Conservation (phyloP, 2,797 vertebrate genomes). For the Enteromius treurensis region DNA sequence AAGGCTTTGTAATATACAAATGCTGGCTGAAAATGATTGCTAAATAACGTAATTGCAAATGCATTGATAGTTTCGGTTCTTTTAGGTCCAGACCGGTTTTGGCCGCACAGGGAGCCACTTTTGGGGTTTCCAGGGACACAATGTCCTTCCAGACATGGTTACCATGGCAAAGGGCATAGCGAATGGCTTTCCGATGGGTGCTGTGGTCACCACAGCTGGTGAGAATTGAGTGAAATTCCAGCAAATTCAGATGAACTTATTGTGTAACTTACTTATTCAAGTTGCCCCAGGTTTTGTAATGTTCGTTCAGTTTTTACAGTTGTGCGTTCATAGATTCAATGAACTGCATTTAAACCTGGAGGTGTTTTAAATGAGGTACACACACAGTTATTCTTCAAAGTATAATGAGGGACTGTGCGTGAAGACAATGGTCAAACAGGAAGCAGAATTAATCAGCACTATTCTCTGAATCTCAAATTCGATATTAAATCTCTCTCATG, state of each 20-base stretch:
- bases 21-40: background rate
- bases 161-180: slow-evolving; percentile 96
- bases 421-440: background rate
- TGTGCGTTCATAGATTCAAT: background rate
- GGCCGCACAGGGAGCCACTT: slow-evolving; percentile 90
- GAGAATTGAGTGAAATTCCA: slow-evolving; percentile 27
- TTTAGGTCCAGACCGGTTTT: slow-evolving; percentile 95
- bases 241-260: background rate
- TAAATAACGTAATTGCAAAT: background rate
- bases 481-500: background rate
- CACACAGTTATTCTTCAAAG: background rate
- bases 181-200: slow-evolving; percentile 95
- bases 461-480: background rate
- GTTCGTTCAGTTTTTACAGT: background rate
- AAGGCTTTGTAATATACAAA: background rate
- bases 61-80: background rate
- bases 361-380: background rate
- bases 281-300: background rate
- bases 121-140: slow-evolving; percentile 94
- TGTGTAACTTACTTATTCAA: background rate
- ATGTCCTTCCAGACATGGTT: slow-evolving; percentile 89
- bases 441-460: slow-evolving; percentile 11
- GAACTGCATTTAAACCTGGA: background rate
- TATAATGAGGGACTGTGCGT: background rate
- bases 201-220: slow-evolving; percentile 92